Evolutionary conservation across 2,888 invertebrate genomes (phyloP), one percentile per base, ranked within the genome.

Genomic region (Venustoraphidia nigricollis): DNA sequence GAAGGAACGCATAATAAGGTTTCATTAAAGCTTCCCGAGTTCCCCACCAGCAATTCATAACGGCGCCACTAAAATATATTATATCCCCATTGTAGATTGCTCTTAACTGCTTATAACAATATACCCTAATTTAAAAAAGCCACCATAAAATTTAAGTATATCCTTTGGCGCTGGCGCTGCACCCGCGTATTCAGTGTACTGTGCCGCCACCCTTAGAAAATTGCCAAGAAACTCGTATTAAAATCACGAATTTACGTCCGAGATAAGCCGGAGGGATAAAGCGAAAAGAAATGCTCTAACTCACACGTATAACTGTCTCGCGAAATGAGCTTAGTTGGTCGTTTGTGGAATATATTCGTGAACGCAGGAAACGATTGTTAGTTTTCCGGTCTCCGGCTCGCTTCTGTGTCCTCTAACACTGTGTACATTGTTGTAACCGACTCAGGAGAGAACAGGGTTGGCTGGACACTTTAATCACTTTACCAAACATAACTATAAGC

Each of bases 191-290:
- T 55, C 56, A 55, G 9, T 39, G 57, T 53, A 54, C 57, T 54
- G 54, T 47, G 53, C 13, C 38, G 41, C 41, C 34, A 34, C 53
- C 51, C 55, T 55, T 55, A 55, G 65, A 64, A 66, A 66, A 69
- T 67, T 67, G 67, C 67, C 65, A 59, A 62, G 67, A 61, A 66
- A 66, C 64, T 70, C 68, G 71, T 71, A 71, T 72, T 72, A 71
- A 72, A 72, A 72, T 71, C 68, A 67, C 67, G 68, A 71, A 72
- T 71, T 71, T 72, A 71, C 68, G 68, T 65, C 65, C 65, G 60
- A 71, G 71, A 71, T 71, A 71, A 71, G 69, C 69, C 63, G 61
- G 60, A 60, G 63, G 62, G 63, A 62, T 63, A 63, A 64, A 63
- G 62, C 65, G 42, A 64, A 65, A 64, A 65, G 64, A 65, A 66